These are phyloP conservation scores for Callipepla squamata DNA, from an alignment of 2,113 vertebrate species.

Conservation along the genomic window DNA sequence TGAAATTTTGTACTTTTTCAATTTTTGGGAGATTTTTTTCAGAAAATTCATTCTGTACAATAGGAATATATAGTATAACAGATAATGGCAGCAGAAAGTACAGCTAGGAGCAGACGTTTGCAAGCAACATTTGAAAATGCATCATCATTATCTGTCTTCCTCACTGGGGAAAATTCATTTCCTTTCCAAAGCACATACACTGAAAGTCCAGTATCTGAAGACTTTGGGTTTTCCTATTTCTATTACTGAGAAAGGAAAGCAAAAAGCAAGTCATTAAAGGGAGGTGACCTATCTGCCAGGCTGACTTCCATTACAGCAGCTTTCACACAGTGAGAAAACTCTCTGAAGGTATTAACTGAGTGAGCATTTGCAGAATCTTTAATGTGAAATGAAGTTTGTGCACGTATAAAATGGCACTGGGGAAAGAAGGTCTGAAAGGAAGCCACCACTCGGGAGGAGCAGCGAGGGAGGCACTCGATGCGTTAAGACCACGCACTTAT, in stretches of 20 bases:
- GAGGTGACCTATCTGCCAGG: conserved; percentile 45
- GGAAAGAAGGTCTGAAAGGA: neutral
- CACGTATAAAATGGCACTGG: neutral
- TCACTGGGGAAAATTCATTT: neutral
- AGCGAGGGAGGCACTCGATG: neutral
- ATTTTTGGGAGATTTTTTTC: neutral
- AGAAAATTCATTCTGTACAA: neutral
- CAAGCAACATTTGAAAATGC: neutral
- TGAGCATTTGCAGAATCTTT: neutral
- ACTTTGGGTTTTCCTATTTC: neutral
- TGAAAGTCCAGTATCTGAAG: neutral
- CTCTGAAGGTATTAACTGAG: neutral
- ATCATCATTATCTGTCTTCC: neutral
- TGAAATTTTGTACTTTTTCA: neutral
- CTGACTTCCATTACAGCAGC: conserved; percentile 15
- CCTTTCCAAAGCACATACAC: neutral
- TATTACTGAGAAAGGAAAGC: neutral
- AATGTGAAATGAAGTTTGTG: conserved; percentile 4
- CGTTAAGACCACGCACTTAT: neutral
- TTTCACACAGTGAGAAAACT: conserved; percentile 13
- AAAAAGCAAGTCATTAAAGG: conserved; percentile 3
- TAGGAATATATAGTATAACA: too few species aligned
- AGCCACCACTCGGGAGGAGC: neutral
- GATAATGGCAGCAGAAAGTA: neutral
- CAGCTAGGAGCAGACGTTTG: accelerated